These are phyloP conservation scores for Dinocampus coccinellae DNA, from an alignment of 2,888 invertebrate genomes.

Conservation along the genomic window DNA sequence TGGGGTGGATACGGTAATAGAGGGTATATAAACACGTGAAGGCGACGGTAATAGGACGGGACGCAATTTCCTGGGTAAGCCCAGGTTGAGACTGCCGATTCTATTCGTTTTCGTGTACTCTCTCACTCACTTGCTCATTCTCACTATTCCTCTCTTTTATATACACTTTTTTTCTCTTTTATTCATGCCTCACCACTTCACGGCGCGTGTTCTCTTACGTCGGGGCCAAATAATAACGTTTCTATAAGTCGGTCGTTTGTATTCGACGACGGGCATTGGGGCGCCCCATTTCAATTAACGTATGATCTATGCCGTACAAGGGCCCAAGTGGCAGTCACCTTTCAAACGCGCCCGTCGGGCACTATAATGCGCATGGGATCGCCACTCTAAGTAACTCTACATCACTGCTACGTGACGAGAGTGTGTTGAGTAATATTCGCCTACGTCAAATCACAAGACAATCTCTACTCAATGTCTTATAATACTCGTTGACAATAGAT, in stretches of 20 bases:
- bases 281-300: constrained; percentile 70
- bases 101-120: constrained; percentile 25
- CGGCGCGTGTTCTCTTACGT: not conserved
- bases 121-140: constrained; percentile 18
- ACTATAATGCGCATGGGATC: constrained; percentile 63
- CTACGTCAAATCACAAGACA: constrained; percentile 22
- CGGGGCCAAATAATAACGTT: constrained; percentile 66
- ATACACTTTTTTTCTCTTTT: not conserved
- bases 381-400: constrained; percentile 68
- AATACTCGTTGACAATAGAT: not conserved
- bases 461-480: constrained; percentile 4
- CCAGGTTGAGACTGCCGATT: constrained; percentile 43
- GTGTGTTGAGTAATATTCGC: constrained; percentile 34
- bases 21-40: constrained; percentile 44
- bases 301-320: constrained; percentile 69
- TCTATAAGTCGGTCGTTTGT: constrained; percentile 70
- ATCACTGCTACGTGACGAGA: constrained; percentile 68
- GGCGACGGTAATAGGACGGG: constrained; percentile 52
- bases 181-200: not conserved
- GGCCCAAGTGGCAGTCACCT: constrained; percentile 56
- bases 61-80: constrained; percentile 62
- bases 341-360: constrained; percentile 56
- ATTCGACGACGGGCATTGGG: constrained; percentile 64
- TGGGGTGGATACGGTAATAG: not conserved
- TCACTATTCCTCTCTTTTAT: constrained; percentile 16